Evolutionary conservation across 2,113 vertebrate genomes (phyloP), one percentile per base, ranked within the genome.

Genomic region (Anhinga rufa): DNA sequence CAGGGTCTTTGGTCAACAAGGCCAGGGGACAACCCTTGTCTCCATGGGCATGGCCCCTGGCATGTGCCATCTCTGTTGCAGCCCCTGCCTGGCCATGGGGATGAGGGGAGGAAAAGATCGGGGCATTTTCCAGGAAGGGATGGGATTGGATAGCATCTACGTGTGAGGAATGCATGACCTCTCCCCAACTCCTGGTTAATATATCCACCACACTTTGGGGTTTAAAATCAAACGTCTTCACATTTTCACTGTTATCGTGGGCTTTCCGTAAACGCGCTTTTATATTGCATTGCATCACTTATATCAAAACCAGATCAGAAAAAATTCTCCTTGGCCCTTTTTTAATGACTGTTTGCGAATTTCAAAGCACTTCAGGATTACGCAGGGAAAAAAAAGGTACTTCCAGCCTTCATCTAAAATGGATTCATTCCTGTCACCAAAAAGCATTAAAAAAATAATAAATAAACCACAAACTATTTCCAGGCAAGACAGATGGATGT

Each of bases 271-370:
- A 78, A 34, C 5, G 7, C 62, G 88, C 34, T 70, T 93, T 87
- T 68, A 88, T 96, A 96, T 95, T 92, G 81, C 80, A 69, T 51
- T 76, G 89, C 81, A 82, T 70, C 70, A 18, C 82, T 96, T 92
- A 62, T 82, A 97, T 97, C 95, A 95, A 96, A 97, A 95, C 75
- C 92, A 97, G 96, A 92, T 77, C 91, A 93, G 89, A 64, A 66
- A 92, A 91, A 54, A 58, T 66, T 87, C 91, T 94, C 51, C 65
- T 82, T 76, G 61, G 21, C 49, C 49, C 32, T 74, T 24, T 64
- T 90, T 90, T 95, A 88, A 93, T 65, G 88, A 38, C 92, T 87
- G 34, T 61, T 18, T 65, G 26, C 2, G n/a, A 89, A 94, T 93
- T 96, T 97, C 95, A 97, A 95, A 96, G 84, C 62, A 48, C 38